Evolutionary conservation across 2,888 invertebrate genomes (phyloP), one percentile per base, ranked within the genome.

Genomic region (Tyria jacobaeae): DNA sequence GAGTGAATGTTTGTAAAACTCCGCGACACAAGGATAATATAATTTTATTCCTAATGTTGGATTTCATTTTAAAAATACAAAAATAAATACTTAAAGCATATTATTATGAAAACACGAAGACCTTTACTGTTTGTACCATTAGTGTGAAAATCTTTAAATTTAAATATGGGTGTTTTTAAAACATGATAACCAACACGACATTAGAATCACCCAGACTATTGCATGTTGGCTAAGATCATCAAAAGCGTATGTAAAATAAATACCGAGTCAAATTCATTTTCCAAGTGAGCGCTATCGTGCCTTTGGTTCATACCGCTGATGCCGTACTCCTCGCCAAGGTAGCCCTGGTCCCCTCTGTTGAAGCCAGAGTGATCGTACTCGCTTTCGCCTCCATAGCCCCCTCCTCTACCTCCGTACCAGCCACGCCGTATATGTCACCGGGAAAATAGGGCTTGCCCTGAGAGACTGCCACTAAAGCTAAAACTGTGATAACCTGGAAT

Each of bases 231-330:
- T 21, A 4, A 44, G 2, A 21, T 9, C 1, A 12, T 17, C 2
- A 41, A 41, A 12, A 2, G 4, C 1, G 3, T 17, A 15, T 17
- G 10, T 31, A 27, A 24, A 17, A 9, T 1, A 54, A 62, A 60
- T 56, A 75, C 75, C 62, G 60, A 37, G 25, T 64, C 61, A 48
- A 48, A 77, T 4, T 74, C 70, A n/a, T 41, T 61, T 9, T 66
- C 72, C 3, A 59, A 48, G 15, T 62, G 60, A 6, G 56, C 62
- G 15, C 52, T n/a, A 7, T 57, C 39, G 12, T 72, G 66, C 12
- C 53, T 64, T 3, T 3, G 7, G 2, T 9, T 7, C 0, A 49
- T 0, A 1, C n/a, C 54, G 2, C 53, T 35, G 15, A 25, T 41
- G 2, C 67, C 64, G 39, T 74, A 77, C 1, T 66, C 75, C 15